Evolutionary conservation across 2,888 invertebrate species (phyloP).

Genomic region (Tyria jacobaeae): DNA sequence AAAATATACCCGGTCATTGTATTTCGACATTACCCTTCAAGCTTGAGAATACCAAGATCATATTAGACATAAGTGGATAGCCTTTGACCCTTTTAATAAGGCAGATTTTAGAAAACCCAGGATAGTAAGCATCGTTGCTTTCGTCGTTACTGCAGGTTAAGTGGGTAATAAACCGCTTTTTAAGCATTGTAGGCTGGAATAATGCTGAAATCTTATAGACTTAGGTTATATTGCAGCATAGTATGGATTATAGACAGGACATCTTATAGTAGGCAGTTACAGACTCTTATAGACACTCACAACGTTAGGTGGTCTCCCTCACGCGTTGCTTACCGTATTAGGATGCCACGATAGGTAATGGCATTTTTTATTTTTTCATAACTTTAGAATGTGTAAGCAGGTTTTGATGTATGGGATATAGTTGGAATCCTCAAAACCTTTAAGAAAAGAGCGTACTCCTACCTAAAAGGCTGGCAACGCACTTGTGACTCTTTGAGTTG

Average conservation of each 20-base stretch:
- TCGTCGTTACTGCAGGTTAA: constrained; percentile 8
- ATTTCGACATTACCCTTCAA: constrained; percentile 32
- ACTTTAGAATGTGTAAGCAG: too few species aligned
- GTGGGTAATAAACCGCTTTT: constrained; percentile 9
- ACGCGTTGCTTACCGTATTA: background rate
- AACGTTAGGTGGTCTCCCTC: background rate
- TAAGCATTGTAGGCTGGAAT: background rate
- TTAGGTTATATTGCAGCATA: background rate
- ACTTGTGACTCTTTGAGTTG: too few species aligned
- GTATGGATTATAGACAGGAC: background rate
- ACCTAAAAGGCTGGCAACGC: too few species aligned
- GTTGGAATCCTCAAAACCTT: too few species aligned
- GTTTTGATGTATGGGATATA: too few species aligned
- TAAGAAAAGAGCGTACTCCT: too few species aligned
- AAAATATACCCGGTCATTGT: constrained; percentile 54
- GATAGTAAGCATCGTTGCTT: constrained; percentile 3
- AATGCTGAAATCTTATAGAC: background rate
- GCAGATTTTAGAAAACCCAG: constrained; percentile 15
- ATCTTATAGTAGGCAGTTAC: too few species aligned
- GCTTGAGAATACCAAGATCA: constrained; percentile 25
- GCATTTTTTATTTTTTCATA: too few species aligned
- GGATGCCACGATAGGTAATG: too few species aligned
- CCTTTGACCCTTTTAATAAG: constrained; percentile 39
- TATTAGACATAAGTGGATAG: constrained; percentile 46
- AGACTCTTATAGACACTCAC: background rate